These are phyloP conservation scores for Montipora sp. DNA, from an alignment of 64 coral and sea anemone genomes.

Conservation along the genomic window DNA sequence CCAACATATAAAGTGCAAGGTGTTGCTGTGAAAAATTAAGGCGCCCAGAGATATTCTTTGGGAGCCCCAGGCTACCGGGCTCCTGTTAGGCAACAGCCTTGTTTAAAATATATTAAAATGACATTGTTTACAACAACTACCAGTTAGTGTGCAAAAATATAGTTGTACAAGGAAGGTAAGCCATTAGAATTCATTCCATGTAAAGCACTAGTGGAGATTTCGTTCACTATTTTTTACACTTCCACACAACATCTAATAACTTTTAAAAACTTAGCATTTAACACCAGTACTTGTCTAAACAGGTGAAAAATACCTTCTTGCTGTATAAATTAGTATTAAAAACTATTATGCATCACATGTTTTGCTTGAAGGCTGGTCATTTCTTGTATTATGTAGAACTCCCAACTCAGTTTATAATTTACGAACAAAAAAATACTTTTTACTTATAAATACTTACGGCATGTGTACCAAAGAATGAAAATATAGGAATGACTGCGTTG, in stretches of 20 bases:
- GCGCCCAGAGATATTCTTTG: too few relatives aligned
- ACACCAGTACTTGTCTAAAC: not conserved
- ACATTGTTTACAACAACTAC: too few relatives aligned
- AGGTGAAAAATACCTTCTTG: not conserved
- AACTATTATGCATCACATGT: not conserved
- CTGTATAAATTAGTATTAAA: not conserved
- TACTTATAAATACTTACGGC: not conserved
- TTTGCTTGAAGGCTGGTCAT: not conserved
- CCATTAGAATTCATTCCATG: not conserved
- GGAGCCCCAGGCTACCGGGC: too few relatives aligned
- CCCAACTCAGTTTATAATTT: not conserved
- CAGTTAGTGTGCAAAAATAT: not conserved
- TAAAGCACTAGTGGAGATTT: not conserved
- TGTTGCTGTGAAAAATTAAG: too few relatives aligned
- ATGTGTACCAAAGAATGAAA: not conserved
- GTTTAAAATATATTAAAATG: too few relatives aligned
- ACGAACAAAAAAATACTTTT: not conserved
- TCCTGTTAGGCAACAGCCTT: too few relatives aligned
- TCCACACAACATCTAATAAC: not conserved
- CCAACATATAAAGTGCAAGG: too few relatives aligned
- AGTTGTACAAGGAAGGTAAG: not conserved
- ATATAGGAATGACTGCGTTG: not conserved
- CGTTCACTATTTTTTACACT: too few relatives aligned
- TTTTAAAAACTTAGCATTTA: not conserved
- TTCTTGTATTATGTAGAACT: not conserved